Conservation (phyloP, 2,113 vertebrate species). For the Calonectris borealis region DNA sequence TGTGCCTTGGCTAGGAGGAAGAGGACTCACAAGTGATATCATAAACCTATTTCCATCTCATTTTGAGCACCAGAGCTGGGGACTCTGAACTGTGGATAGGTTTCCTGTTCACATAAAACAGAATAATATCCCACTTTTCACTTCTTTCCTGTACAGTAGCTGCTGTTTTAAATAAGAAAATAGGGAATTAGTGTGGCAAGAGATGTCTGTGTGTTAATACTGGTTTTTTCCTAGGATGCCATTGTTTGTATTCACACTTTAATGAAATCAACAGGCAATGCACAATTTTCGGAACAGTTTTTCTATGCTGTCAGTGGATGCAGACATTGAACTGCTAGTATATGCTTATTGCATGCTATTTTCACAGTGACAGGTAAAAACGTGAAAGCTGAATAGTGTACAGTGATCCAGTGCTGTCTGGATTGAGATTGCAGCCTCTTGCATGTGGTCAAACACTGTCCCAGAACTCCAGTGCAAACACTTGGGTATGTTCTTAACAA, state of each 20-base stretch:
- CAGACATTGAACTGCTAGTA: background rate
- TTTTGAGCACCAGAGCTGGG: background rate
- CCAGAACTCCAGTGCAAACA: background rate
- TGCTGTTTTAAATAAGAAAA: background rate
- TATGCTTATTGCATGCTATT: background rate
- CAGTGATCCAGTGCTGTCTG: background rate
- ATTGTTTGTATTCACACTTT: background rate
- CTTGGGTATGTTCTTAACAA: background rate
- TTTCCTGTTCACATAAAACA: background rate
- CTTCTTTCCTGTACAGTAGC: background rate
- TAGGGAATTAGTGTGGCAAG: background rate
- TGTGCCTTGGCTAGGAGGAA: background rate
- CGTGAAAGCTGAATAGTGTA: background rate
- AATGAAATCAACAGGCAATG: background rate
- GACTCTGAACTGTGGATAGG: background rate
- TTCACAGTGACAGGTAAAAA: background rate
- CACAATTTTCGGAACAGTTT: background rate
- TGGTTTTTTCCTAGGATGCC: background rate
- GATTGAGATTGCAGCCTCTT: background rate
- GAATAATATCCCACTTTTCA: background rate
- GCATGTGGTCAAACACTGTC: background rate
- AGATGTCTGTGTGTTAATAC: background rate
- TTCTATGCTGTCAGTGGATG: background rate
- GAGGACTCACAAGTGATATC: background rate
- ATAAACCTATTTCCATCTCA: background rate